phyloP scores from a whole-genome alignment of 2,888 invertebrate genomes.

The Plemyria rubiginata region DNA sequence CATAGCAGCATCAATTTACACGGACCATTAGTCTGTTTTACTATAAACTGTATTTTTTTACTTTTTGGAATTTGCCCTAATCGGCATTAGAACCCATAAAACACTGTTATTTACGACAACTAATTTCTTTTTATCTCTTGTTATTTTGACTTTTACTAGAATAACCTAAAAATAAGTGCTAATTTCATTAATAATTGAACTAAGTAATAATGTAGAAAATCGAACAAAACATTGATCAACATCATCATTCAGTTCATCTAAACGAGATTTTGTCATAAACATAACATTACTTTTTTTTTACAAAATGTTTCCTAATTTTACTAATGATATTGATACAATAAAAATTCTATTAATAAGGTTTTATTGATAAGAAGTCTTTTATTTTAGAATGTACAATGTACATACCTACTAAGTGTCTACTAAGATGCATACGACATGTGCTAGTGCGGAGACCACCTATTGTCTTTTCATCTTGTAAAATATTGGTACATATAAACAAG shows the following conservation, averaged over 20 bases:
- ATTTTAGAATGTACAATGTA: no score
- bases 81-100: no score
- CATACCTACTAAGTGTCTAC: no score
- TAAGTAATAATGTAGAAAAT: no score
- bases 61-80: no score
- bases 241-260: constrained; percentile 14
- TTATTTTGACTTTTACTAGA: constrained; percentile 14
- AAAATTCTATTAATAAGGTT: constrained; percentile 59
- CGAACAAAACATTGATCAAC: background rate
- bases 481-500: no score
- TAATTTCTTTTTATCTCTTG: constrained; percentile 10
- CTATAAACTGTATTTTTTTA: background rate
- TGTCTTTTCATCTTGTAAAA: no score
- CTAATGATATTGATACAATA: constrained; percentile 59
- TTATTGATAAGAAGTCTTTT: constrained; percentile 33
- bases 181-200: constrained; percentile 24
- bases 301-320: constrained; percentile 36
- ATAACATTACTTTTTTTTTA: constrained; percentile 32
- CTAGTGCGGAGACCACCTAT: no score
- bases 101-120: constrained; percentile 13
- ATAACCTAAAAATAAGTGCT: constrained; percentile 14
- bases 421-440: no score
- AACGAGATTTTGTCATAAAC: constrained; percentile 25
- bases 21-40: background rate
- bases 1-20: constrained; percentile 22